Conservation (phyloP, 92 coral and sea anemone species). For the Virgularia gustaviana region DNA sequence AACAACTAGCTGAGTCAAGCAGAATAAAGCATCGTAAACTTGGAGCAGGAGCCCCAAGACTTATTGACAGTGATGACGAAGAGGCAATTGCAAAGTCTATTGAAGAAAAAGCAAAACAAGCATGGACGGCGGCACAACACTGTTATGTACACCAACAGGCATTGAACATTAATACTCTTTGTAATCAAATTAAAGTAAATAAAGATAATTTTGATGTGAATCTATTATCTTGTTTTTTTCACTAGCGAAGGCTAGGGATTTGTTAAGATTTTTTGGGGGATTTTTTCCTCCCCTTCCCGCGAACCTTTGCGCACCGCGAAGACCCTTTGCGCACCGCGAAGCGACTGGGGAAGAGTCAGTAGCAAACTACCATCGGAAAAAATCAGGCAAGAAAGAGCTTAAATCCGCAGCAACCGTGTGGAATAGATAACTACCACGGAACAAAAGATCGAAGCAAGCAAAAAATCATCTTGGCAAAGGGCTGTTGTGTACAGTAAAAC, state of each 20-base stretch:
- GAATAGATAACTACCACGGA: slow-evolving; percentile 48
- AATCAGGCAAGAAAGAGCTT: slow-evolving; percentile 44
- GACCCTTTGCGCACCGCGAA: no score
- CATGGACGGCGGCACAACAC: slow-evolving; percentile 7
- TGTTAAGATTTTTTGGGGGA: no score
- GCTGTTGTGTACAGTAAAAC: slow-evolving; percentile 53
- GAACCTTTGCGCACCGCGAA: not conserved
- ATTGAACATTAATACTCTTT: no score
- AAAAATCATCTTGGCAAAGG: slow-evolving; percentile 49
- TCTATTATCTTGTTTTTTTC: slow-evolving; percentile 8
- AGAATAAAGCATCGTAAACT: slow-evolving; percentile 35
- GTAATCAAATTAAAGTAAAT: no score
- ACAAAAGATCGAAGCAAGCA: slow-evolving; percentile 42
- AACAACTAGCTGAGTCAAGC: no score
- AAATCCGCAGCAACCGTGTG: slow-evolving; percentile 55
- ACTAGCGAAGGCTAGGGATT: no score
- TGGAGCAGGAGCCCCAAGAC: slow-evolving; percentile 18
- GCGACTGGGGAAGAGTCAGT: slow-evolving; percentile 1
- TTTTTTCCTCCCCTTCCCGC: not conserved
- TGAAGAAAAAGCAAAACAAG: no score
- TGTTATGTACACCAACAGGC: not conserved
- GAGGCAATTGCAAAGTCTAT: slow-evolving; percentile 35
- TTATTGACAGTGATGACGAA: slow-evolving; percentile 50
- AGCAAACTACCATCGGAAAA: slow-evolving; percentile 9
- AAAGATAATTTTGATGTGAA: no score